Evolutionary conservation across 2,797 vertebrate species (phyloP), one percentile per base, ranked within the genome.

Genomic region (Rhabdophis nuchalis): DNA sequence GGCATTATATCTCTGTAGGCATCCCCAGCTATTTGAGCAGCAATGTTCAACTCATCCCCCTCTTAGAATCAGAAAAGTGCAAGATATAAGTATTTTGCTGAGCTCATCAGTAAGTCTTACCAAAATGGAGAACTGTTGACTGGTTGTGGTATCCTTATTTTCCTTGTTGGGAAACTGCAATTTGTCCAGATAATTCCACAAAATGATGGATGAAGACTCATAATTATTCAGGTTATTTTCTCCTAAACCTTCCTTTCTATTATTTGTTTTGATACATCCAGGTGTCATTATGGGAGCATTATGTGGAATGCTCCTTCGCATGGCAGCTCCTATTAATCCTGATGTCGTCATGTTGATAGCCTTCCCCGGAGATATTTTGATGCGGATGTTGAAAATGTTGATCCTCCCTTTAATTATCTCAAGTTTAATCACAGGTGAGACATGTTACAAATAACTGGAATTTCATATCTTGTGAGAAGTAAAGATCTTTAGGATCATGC

Each of bases 351-450:
- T 99, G 99, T 97, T 99, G 95, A 99, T 99, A 95, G 97, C 98
- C 93, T 99, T 99, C 96, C 99, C 99, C 0, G 99, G 99, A 97
- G 99, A 99, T 93, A 99, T 99, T 94, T 98, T 99, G 93, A 99
- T 99, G 99, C 98, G 99, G 97, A 99, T 99, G 99, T 97, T 99
- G 93, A 99, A 99, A 97, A 99, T 99, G 99, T 97, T 99, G 96
- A 99, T 99, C 94, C 98, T 99, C 89, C 99, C 99, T 88, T 98
- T 99, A 89, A 99, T 99, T 97, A 99, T 99, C 96, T 99, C 99
- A 97, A 99, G 99, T 97, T 98, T 99, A 97, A 99, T 99, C 97
- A 99, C 99, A 98, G 99, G 99, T 99, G 93, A 97, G 96, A 60
- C 91, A 86, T 93, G 89, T 95, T 93, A 94, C 90, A n/a, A 90